Base-by-base conservation (phyloP, 92 coral and sea anemone species). In the Bergia puertoricense region DNA sequence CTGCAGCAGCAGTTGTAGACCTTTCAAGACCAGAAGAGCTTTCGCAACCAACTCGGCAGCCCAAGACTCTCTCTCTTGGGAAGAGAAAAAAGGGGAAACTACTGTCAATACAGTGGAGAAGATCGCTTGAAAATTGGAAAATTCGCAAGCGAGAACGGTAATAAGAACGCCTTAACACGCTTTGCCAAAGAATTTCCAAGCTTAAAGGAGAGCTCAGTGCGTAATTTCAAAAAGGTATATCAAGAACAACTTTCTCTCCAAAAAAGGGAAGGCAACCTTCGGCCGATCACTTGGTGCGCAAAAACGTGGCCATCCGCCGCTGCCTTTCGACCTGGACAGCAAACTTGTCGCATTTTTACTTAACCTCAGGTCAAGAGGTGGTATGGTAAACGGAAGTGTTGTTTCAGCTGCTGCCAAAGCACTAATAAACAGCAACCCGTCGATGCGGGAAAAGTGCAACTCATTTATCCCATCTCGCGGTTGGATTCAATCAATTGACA, bases 321-420 rank as follows among this genome's bases (percentile, higher is more conserved):
- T 88, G 76, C 91, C 71, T 81, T 83, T 80, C 73, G 81, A 89
- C 69, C 91, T 81, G 54, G 91, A 89, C 91, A 69, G 88, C 88
- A 89, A 89, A 81, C 88, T 89, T 48, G 51, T 82, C 38, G 36
- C 81, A 69, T 84, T 89, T 85, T 46, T 89, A 44, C 76, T 83
- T 76, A 84, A 83, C 92, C 85, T 89, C 83, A 76, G 92, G 65
- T 41, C 85, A 50, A 75, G 92, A 77, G 89, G 92, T 74, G 92
- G 92, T 40, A 67, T 89, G 85, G 80, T 80, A 76, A 78, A 66
- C 20, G 72, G 72, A 66, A 66, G 30, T 66, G 72, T 66, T 66
- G 72, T 66, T 66, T 66, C 30, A 15, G 72, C 72, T 66, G 72
- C 72, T 66, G 72, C 72, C 20, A 66, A 66, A 66, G 72, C 72